phyloP scores from a whole-genome alignment of 2,888 invertebrate species.

The Mermis nigrescens region DNA sequence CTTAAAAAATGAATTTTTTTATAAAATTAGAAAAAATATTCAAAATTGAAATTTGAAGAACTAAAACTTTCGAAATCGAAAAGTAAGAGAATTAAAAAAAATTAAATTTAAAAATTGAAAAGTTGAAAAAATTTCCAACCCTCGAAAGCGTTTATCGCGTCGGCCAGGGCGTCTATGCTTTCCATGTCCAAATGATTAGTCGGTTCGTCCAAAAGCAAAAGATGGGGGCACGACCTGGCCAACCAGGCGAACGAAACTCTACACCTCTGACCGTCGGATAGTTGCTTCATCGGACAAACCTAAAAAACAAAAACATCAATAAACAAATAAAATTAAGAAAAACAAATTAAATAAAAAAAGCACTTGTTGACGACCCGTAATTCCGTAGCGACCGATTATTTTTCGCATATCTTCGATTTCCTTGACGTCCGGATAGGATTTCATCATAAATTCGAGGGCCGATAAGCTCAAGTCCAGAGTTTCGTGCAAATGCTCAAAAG shows the following conservation, averaged over 20 bases:
- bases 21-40: too few species aligned
- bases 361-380: constrained; percentile 90
- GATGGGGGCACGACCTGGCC: constrained; percentile 40
- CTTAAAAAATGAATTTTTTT: too few species aligned
- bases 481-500: constrained; percentile 64
- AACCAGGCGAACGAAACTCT: constrained; percentile 44
- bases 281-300: constrained; percentile 77
- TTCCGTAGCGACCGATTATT: constrained; percentile 89
- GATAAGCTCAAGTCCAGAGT: constrained; percentile 77
- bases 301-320: constrained; percentile 30
- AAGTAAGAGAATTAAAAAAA: too few species aligned
- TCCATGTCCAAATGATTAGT: constrained; percentile 60
- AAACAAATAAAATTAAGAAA: background rate
- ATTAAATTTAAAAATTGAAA: background rate
- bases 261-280: constrained; percentile 48
- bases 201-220: constrained; percentile 44
- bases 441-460: constrained; percentile 95
- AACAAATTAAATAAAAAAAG: background rate
- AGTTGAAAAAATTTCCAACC: background rate
- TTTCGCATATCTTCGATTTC: constrained; percentile 97
- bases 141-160: constrained; percentile 89
- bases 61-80: too few species aligned
- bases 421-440: constrained; percentile 80
- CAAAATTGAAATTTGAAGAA: too few species aligned
- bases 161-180: constrained; percentile 89